A percentile compares a stretch with the other conserved stretches of the same genome.
phyloP scores from a whole-genome alignment of 2,113 vertebrate species.

The Campylomormyrus tamandua region DNA sequence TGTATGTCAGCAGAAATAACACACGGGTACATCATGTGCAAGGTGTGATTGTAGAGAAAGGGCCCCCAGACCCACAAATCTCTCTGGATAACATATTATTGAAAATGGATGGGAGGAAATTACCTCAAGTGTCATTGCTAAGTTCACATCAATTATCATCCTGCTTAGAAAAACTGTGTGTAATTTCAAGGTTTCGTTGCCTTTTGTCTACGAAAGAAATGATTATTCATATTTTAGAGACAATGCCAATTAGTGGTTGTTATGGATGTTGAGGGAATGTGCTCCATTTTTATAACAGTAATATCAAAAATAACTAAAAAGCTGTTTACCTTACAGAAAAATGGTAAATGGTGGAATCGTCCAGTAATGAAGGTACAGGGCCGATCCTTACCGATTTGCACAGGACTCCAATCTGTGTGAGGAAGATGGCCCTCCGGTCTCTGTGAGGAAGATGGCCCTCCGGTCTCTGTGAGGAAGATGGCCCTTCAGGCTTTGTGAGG shows the following conservation, averaged over 20 bases:
- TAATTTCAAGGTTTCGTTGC: not conserved
- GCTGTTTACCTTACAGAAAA: not conserved
- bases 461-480: not conserved
- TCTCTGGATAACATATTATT: not conserved
- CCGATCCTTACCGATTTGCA: not conserved
- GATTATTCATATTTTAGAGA: not conserved
- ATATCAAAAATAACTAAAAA: not conserved
- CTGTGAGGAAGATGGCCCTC: not conserved
- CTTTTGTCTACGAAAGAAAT: not conserved
- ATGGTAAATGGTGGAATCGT: not conserved
- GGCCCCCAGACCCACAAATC: not conserved
- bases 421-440: not conserved
- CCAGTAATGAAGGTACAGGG: not conserved
- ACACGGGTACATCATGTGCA: not conserved
- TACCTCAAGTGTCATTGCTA: not conserved
- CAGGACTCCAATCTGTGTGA: not conserved
- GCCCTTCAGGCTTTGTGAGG: not conserved
- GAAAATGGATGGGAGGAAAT: not conserved
- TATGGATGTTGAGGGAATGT: not conserved
- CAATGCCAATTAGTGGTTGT: not conserved
- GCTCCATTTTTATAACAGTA: not conserved
- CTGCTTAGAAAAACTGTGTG: not conserved
- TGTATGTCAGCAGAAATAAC: not conserved
- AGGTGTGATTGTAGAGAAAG: not conserved
- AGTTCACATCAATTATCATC: not conserved